These are phyloP conservation scores for Drosophila saltans DNA, from an alignment of 1,140 invertebrate species.

Conservation along the genomic window DNA sequence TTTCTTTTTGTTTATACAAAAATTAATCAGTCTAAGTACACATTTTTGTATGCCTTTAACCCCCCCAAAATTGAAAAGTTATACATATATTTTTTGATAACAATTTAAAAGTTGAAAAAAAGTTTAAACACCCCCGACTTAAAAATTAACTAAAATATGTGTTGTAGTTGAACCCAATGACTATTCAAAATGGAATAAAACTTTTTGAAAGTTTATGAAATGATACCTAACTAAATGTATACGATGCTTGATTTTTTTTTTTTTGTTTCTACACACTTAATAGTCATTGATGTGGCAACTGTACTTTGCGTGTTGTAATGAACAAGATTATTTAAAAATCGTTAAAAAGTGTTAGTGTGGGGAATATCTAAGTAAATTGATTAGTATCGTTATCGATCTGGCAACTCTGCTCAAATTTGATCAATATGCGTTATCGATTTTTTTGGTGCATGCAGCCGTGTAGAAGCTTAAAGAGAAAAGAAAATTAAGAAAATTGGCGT, in stretches of 20 bases:
- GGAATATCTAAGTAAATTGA: no score
- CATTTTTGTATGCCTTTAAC: slow-evolving; percentile 48
- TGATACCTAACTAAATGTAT: slow-evolving; percentile 12
- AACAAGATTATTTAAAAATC: no score
- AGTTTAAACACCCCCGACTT: slow-evolving; percentile 27
- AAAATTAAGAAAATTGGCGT: no score
- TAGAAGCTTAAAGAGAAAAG: no score
- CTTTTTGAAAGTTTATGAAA: slow-evolving; percentile 11
- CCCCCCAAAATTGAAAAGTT: slow-evolving; percentile 29
- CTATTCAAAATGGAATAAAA: slow-evolving; percentile 7
- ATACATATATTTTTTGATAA: slow-evolving; percentile 10
- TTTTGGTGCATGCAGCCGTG: no score
- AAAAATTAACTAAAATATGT: slow-evolving; percentile 49
- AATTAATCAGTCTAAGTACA: slow-evolving; percentile 81
- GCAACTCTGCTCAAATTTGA: no score
- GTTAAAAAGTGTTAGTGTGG: no score
- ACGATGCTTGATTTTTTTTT: not conserved
- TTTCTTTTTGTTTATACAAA: slow-evolving; percentile 68
- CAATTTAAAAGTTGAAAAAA: slow-evolving; percentile 32
- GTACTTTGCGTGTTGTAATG: slow-evolving; percentile 38
- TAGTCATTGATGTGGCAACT: slow-evolving; percentile 18
- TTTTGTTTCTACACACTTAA: not conserved
- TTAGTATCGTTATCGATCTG: no score
- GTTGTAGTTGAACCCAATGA: slow-evolving; percentile 51
- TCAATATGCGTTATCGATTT: no score